phyloP scores from a whole-genome alignment of 2,797 vertebrate species.

The Brotogeris chrysoptera region DNA sequence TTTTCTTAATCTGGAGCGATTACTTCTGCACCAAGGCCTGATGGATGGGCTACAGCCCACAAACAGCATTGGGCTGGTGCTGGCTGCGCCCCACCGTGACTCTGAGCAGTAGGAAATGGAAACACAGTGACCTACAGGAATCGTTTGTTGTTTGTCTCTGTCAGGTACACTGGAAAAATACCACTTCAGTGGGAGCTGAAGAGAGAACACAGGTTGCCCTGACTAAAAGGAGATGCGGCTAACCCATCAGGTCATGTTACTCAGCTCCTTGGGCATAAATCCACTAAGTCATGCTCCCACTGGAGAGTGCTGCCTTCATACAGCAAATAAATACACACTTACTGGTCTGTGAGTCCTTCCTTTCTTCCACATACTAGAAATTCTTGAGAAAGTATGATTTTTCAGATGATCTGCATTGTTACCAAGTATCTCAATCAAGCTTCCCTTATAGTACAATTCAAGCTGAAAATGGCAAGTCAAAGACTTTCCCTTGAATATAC shows the following conservation, averaged over 20 bases:
- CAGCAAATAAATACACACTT: background rate
- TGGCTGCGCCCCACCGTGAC: background rate
- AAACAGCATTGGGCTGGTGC: background rate
- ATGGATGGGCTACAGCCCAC: background rate
- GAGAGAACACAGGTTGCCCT: background rate
- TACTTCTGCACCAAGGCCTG: background rate
- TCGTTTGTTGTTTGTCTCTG: accelerated
- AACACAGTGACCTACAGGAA: background rate
- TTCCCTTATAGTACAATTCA: background rate
- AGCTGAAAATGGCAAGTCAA: background rate
- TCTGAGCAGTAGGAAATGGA: background rate
- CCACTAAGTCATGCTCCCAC: background rate
- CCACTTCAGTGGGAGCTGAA: background rate
- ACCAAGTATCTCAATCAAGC: background rate
- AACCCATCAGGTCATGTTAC: background rate
- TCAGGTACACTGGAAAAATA: background rate
- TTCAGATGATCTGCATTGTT: accelerated
- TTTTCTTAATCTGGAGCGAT: background rate
- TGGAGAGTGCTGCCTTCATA: background rate
- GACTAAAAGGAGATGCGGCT: background rate
- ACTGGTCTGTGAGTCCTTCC: background rate
- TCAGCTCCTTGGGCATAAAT: background rate
- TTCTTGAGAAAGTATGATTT: background rate
- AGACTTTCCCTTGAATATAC: background rate
- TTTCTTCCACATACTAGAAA: background rate